Base-by-base conservation (phyloP, 2,888 invertebrate species). In the Campoplex capitator region DNA sequence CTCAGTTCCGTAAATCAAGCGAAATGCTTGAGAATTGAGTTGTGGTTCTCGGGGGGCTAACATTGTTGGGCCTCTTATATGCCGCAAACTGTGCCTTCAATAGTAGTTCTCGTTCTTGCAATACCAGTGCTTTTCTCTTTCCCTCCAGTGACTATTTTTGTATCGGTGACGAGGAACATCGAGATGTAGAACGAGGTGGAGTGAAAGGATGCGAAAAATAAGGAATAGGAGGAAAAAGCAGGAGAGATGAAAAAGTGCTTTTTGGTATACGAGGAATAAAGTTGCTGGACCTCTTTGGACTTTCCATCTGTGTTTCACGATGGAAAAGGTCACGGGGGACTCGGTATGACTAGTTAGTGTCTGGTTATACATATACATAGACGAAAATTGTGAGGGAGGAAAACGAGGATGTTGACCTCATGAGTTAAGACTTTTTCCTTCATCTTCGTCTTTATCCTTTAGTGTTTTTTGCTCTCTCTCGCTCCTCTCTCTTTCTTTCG, bases 1-100 rank as follows among this genome's bases (percentile, higher is more conserved):
- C 82, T 76, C 85, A 87, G 87, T 86, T 89, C 90, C 89, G 91
- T 92, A 92, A 92, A 92, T 92, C 92, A 92, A 91, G 89, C 91
- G 91, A 92, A 92, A 92, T 91, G 90, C 90, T 90, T 85, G 87
- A 88, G 89, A 92, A 92, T 92, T 92, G 92, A 92, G 91, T 92
- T 92, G 92, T 92, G 91, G 91, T 88, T 88, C 92, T 90, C 92
- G 86, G 81, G 92, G 92, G 92, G 89, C 88, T 80, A 85, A 79
- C 88, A 81, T 68, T 79, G 80, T 80, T 84, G 54, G 56, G 38
- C 71, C 77, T 84, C 73, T 79, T 6, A 38, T 6, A 38, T 45
- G 73, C 79, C 82, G 73, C 83, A 83, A 86, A 86, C 86, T 83
- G 68, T 73, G 83, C 80, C 83, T 83, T 56, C 80, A 86, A 76